phyloP scores from a whole-genome alignment of 2,888 invertebrate species.

The Zonitis immaculata region DNA sequence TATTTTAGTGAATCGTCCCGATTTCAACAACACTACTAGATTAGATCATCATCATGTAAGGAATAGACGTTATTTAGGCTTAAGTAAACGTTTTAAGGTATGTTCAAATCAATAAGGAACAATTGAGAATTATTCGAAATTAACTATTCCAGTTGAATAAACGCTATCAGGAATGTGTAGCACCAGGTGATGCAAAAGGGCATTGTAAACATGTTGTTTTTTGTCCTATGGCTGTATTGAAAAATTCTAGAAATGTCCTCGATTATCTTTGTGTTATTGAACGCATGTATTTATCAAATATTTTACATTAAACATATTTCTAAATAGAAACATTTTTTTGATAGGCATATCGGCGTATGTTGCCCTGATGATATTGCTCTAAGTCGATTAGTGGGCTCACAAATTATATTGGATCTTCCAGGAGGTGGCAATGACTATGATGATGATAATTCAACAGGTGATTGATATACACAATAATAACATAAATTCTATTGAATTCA shows the following conservation, averaged over 20 bases:
- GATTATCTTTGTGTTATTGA: conserved; percentile 69
- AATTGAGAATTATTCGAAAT: not conserved
- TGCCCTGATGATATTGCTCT: conserved; percentile 57
- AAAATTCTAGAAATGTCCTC: conserved; percentile 55
- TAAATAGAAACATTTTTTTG: conserved; percentile 1
- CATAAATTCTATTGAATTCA: not conserved
- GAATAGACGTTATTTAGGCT: conserved; percentile 37
- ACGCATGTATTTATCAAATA: conserved; percentile 51
- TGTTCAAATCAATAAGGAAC: not conserved
- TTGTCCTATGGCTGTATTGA: conserved; percentile 49
- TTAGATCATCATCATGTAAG: conserved; percentile 3
- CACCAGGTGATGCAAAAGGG: conserved; percentile 56
- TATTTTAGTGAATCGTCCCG: conserved; percentile 8
- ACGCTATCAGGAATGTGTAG: conserved; percentile 57
- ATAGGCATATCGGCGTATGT: conserved; percentile 66
- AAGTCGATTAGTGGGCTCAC: conserved; percentile 39
- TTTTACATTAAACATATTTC: not conserved
- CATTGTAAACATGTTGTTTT: conserved; percentile 64
- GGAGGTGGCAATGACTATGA: conserved; percentile 55
- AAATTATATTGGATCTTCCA: conserved; percentile 47
- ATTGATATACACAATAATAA: not conserved
- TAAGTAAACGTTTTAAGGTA: conserved; percentile 39
- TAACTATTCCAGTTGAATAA: conserved; percentile 55
- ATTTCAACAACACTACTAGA: not conserved
- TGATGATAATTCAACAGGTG: conserved; percentile 45